A percentile compares a stretch with the other conserved stretches of the same genome.
Conservation (phyloP, 2,888 invertebrate species). For the Doris montereyensis region DNA sequence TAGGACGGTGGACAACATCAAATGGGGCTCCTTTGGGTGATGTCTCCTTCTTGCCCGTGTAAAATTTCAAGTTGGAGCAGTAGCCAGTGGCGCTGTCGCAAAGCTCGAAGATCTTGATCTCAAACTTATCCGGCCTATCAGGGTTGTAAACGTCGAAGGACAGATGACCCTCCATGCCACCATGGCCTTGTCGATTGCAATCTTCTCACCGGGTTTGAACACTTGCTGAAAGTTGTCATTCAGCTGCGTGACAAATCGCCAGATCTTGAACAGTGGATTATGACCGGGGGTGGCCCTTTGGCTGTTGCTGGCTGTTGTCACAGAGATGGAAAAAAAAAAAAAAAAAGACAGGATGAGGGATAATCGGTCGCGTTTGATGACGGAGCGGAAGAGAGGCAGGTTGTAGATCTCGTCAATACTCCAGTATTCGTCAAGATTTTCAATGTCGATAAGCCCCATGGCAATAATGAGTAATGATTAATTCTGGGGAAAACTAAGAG, state of each 20-base stretch:
- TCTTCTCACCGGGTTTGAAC: background rate
- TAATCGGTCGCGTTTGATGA: background rate
- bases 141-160: background rate
- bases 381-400: background rate
- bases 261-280: constrained; percentile 3
- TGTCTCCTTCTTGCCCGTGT: background rate
- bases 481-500: no score
- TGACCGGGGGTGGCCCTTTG: background rate
- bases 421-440: background rate
- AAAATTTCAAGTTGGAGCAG: background rate
- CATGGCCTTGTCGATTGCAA: background rate
- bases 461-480: background rate
- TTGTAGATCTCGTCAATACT: background rate
- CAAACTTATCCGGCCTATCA: background rate
- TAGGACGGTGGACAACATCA: background rate
- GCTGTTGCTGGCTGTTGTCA: background rate
- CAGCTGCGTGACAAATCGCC: background rate
- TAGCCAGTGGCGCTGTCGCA: constrained; percentile 1
- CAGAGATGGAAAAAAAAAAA: background rate
- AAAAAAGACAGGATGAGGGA: background rate
- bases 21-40: background rate
- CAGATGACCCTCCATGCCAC: constrained; percentile 5
- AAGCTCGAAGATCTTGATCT: background rate
- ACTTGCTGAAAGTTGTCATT: background rate
- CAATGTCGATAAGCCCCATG: background rate